phyloP scores from a whole-genome alignment of 2,797 vertebrate genomes.

The Moxostoma hubbsi region DNA sequence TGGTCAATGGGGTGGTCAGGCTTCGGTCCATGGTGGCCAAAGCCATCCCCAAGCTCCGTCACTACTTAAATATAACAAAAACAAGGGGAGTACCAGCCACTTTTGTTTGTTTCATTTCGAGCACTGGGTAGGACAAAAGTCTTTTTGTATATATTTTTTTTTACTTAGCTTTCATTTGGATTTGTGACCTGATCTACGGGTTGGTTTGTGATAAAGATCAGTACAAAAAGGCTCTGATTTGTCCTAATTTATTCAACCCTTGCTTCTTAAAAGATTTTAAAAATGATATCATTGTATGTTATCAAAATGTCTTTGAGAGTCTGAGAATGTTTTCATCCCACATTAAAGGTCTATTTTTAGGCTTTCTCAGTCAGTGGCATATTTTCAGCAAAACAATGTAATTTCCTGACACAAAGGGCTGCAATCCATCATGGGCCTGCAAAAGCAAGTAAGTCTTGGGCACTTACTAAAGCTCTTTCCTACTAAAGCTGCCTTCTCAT shows the following conservation, averaged over 20 bases:
- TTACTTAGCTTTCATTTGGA: not conserved
- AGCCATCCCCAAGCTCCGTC: too few relatives aligned
- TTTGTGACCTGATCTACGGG: constrained; percentile 1
- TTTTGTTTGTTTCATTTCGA: too few relatives aligned
- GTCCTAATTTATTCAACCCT: constrained; percentile 14
- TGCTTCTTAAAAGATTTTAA: constrained; percentile 31
- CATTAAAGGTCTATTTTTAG: constrained; percentile 33
- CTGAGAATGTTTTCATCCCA: constrained; percentile 31
- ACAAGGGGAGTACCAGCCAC: too few relatives aligned
- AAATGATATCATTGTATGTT: constrained; percentile 8
- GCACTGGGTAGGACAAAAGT: not conserved
- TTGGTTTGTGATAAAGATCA: constrained; percentile 6
- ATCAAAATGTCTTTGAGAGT: constrained; percentile 19
- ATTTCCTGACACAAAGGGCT: constrained; percentile 72
- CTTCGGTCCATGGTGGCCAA: too few relatives aligned
- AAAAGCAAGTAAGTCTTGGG: constrained; percentile 53
- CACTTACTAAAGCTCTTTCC: constrained; percentile 42
- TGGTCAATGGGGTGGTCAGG: too few relatives aligned
- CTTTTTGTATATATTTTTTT: not conserved
- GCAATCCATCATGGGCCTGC: constrained; percentile 72
- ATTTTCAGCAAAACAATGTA: constrained; percentile 76
- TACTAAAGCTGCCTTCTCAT: constrained; percentile 28
- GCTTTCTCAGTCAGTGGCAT: constrained; percentile 51
- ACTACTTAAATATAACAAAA: too few relatives aligned
- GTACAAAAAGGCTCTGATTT: not conserved